Percentiles rank a stretch among this genome's conserved stretches.
These are phyloP conservation scores for Latrodectus hesperus DNA, from an alignment of 2,888 invertebrate genomes.

Conservation along the genomic window DNA sequence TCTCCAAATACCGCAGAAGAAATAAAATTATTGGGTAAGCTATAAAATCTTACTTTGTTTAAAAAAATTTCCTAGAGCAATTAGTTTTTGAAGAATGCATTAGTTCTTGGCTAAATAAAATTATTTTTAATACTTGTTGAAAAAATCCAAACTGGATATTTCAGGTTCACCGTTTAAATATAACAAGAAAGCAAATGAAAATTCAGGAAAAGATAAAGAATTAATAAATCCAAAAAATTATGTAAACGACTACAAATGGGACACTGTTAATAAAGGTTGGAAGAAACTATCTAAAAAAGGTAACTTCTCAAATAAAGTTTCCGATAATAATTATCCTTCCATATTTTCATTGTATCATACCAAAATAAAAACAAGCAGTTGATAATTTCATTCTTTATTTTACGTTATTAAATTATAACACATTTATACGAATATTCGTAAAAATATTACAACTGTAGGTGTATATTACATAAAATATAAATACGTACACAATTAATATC, in stretches of 20 bases:
- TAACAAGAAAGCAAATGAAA: constrained; percentile 12
- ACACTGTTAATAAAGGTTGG: constrained; percentile 31
- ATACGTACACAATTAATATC: too few relatives aligned
- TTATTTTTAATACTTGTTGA: neutral
- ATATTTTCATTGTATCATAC: neutral
- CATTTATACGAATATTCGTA: constrained; percentile 9
- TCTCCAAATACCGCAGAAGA: neutral
- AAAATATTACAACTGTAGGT: constrained; percentile 6
- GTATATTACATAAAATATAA: constrained; percentile 10
- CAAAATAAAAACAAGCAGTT: neutral
- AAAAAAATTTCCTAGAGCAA: neutral
- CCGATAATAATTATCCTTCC: neutral
- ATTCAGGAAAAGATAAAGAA: neutral
- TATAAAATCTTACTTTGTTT: neutral
- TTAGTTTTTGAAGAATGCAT: neutral
- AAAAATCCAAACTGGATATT: neutral
- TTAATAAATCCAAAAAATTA: neutral
- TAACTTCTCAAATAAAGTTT: neutral
- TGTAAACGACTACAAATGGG: constrained; percentile 14
- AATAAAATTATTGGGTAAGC: neutral
- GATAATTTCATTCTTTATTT: neutral
- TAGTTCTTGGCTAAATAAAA: neutral
- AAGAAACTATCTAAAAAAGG: constrained; percentile 21
- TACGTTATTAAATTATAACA: neutral
- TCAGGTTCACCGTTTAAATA: constrained; percentile 28